Evolutionary conservation across 2,797 vertebrate species (phyloP).

Genomic region (Hozukius guyotensis): DNA sequence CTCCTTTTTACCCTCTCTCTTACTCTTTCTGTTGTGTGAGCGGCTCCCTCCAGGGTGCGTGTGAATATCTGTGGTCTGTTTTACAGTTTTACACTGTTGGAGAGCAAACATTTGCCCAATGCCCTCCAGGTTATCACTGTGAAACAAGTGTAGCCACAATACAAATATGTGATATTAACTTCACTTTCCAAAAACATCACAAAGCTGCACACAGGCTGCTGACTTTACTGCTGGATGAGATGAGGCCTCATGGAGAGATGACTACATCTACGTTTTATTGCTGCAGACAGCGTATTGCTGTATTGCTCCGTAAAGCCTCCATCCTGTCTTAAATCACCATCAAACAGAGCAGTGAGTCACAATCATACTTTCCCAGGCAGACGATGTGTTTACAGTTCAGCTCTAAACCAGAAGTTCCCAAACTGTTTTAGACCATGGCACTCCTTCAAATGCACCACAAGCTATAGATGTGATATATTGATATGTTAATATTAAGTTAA

Average conservation of each 20-base stretch:
- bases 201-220: background rate
- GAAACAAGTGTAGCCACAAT: background rate
- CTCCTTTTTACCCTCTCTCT: background rate
- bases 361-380: background rate
- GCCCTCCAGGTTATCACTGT: background rate
- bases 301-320: background rate
- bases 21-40: background rate
- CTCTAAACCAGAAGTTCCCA: background rate
- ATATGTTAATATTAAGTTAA: background rate
- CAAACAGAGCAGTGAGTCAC: background rate
- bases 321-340: constrained; percentile 11
- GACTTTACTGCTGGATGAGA: background rate
- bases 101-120: constrained; percentile 42
- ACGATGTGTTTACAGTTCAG: constrained; percentile 7
- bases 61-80: background rate
- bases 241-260: background rate
- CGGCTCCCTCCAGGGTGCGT: background rate
- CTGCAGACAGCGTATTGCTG: background rate
- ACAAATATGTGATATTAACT: constrained; percentile 39
- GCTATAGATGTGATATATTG: background rate
- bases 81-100: background rate
- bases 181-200: constrained; percentile 13
- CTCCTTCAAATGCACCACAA: background rate
- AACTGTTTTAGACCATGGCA: background rate
- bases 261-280: background rate